Conservation (phyloP, 2,888 invertebrate genomes). For the Tetranychus truncatus region DNA sequence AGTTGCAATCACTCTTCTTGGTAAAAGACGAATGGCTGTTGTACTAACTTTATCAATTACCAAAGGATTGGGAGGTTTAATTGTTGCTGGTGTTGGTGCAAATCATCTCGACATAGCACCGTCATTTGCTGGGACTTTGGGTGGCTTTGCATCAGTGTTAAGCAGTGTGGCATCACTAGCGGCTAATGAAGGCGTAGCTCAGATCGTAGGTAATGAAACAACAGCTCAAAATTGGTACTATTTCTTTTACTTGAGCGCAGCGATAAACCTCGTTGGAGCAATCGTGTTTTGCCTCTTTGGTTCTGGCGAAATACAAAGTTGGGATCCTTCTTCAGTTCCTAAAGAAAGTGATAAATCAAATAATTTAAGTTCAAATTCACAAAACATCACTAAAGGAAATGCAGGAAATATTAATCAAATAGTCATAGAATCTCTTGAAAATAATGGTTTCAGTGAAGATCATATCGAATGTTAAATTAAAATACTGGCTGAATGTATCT, state of each 20-base stretch:
- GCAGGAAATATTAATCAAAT: too few species aligned
- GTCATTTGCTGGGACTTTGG: background rate
- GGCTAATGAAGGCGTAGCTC: background rate
- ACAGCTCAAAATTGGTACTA: background rate
- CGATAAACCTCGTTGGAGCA: background rate
- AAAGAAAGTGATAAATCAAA: background rate
- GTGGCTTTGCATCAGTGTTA: background rate
- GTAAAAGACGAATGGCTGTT: background rate
- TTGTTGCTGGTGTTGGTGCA: background rate
- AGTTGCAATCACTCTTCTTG: background rate
- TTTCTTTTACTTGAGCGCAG: background rate
- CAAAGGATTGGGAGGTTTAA: background rate
- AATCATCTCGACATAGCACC: background rate
- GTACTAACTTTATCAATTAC: background rate
- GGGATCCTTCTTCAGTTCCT: background rate
- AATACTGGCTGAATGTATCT: too few species aligned
- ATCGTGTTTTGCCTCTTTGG: background rate
- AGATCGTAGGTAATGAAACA: background rate
- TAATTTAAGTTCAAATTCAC: background rate
- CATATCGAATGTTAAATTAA: too few species aligned
- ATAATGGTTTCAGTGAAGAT: too few species aligned
- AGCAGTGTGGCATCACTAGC: background rate
- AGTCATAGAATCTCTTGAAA: too few species aligned
- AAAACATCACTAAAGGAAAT: too few species aligned
- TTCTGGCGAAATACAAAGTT: background rate